Conservation (phyloP, 53 echinoderm and acorn worm species). For the Astropecten irregularis region DNA sequence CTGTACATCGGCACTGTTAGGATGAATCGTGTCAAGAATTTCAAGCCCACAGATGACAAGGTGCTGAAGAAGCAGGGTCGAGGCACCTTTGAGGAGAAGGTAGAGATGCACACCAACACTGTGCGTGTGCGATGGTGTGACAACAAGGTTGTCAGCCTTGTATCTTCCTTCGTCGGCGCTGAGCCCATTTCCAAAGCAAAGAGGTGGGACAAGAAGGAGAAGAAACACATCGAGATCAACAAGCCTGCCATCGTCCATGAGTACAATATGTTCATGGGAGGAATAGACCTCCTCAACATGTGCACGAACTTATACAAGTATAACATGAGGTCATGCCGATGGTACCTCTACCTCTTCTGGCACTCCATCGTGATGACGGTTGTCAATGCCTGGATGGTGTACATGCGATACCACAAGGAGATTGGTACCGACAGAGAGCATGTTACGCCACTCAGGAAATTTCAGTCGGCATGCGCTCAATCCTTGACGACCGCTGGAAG, state of each 20-base stretch:
- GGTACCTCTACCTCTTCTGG: conserved; percentile 54
- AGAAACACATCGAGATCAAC: background rate
- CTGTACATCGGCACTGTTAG: background rate
- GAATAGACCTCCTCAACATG: conserved; percentile 22
- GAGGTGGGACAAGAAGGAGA: conserved; percentile 34
- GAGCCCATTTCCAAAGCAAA: conserved; percentile 28
- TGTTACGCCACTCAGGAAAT: background rate
- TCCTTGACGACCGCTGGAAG: conserved; percentile 10
- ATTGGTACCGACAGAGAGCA: background rate
- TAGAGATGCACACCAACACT: background rate
- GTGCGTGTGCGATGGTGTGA: conserved; percentile 11
- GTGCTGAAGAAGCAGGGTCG: background rate
- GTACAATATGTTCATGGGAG: conserved; percentile 51
- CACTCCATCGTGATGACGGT: conserved; percentile 47
- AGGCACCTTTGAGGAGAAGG: background rate
- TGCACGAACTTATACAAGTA: conserved; percentile 26
- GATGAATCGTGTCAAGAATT: background rate
- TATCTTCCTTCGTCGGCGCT: conserved; percentile 45
- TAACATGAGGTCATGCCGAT: conserved; percentile 14
- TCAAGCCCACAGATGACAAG: background rate
- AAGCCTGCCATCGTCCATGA: conserved; percentile 21
- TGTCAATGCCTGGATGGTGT: conserved; percentile 64
- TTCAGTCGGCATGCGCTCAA: conserved; percentile 21
- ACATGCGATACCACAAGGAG: conserved; percentile 27
- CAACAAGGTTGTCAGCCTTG: conserved; percentile 49